Conservation (phyloP, 2,113 vertebrate species). For the Dipodomys ordii region DNA sequence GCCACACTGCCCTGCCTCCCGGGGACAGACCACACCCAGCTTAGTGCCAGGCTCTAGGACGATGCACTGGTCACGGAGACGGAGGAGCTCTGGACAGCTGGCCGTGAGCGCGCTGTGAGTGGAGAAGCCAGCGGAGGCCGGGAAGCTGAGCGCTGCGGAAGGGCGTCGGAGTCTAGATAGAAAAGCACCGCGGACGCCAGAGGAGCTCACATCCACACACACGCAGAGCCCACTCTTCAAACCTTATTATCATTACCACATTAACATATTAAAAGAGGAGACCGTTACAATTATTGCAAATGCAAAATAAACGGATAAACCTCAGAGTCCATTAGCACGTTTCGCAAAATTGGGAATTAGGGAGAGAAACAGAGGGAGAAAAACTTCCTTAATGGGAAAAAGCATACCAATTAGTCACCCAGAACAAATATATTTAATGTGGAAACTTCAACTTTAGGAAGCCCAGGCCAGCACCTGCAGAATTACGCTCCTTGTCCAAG, state of each 20-base stretch:
- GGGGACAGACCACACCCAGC: background rate
- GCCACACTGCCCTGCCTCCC: background rate
- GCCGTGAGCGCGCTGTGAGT: too few relatives aligned
- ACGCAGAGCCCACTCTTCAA: background rate
- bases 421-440: background rate
- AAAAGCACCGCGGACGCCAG: background rate
- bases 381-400: background rate
- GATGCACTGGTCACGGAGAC: background rate
- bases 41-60: background rate
- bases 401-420: background rate
- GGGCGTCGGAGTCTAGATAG: background rate
- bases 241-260: background rate
- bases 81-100: background rate
- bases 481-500: background rate
- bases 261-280: background rate
- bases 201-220: background rate
- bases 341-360: background rate
- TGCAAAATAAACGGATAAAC: background rate
- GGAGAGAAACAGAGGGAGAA: background rate
- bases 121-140: too few relatives aligned
- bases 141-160: background rate
- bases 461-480: background rate
- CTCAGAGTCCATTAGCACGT: background rate
- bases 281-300: background rate
- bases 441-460: background rate